These are phyloP conservation scores for Erythrolamprus reginae DNA, from an alignment of 2,113 vertebrate genomes.

Conservation along the genomic window DNA sequence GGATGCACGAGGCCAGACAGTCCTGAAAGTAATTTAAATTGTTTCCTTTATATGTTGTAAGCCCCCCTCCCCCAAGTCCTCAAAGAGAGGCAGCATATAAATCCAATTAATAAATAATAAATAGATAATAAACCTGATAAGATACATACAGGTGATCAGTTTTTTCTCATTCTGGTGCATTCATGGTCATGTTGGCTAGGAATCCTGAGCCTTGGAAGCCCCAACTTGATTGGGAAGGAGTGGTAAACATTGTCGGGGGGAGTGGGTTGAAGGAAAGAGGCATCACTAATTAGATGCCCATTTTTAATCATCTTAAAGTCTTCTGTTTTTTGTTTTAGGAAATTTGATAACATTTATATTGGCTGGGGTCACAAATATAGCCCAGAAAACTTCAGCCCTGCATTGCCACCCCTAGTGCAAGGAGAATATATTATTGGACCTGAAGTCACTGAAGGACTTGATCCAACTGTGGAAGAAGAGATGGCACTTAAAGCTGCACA, in stretches of 20 bases:
- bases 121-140: neutral
- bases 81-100: too few species aligned
- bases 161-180: neutral
- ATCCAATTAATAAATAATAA: too few species aligned
- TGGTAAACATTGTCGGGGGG: neutral
- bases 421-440: constrained; percentile 75
- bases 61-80: too few species aligned
- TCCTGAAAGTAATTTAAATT: too few species aligned
- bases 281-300: neutral
- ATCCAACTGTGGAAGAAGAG: constrained; percentile 85
- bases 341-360: constrained; percentile 87
- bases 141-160: neutral
- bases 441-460: constrained; percentile 76
- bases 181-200: neutral
- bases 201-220: neutral
- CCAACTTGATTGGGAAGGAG: neutral
- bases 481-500: constrained; percentile 67
- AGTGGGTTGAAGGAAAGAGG: neutral
- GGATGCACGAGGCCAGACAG: too few species aligned
- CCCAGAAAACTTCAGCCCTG: constrained; percentile 70
- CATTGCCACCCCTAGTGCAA: constrained; percentile 62
- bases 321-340: constrained; percentile 57
- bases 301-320: neutral
- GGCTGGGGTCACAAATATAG: constrained; percentile 91
- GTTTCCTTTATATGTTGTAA: too few species aligned